These are phyloP conservation scores for Zaprionus camerounensis DNA, from an alignment of 1,140 invertebrate species.

Conservation along the genomic window DNA sequence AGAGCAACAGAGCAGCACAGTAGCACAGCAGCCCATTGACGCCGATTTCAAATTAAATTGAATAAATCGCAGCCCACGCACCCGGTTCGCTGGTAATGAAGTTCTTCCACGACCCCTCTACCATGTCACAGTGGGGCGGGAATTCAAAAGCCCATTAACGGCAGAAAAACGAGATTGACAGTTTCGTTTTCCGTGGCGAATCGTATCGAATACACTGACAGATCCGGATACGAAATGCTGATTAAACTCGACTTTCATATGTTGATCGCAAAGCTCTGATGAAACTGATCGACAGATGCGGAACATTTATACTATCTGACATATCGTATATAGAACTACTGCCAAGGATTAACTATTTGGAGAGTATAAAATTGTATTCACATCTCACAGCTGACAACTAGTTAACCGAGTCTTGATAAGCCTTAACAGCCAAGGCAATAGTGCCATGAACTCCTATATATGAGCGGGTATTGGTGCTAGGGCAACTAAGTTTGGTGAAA, in stretches of 20 bases:
- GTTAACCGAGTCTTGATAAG: too few species aligned
- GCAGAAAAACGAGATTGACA: neutral
- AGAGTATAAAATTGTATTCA: too few species aligned
- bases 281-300: neutral
- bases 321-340: too few species aligned
- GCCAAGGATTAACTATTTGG: too few species aligned
- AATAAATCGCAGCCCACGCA: slow-evolving; percentile 73
- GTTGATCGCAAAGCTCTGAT: neutral
- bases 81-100: slow-evolving; percentile 56
- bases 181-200: neutral
- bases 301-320: neutral
- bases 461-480: too few species aligned
- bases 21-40: slow-evolving; percentile 48
- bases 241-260: neutral
- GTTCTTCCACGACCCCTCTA: slow-evolving; percentile 11
- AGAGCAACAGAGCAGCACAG: neutral
- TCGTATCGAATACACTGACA: neutral
- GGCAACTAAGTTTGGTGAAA: too few species aligned
- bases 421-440: too few species aligned
- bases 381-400: too few species aligned
- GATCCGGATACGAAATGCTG: neutral
- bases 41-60: slow-evolving; percentile 80
- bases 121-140: slow-evolving; percentile 28
- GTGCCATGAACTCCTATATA: too few species aligned
- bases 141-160: neutral